Base-by-base conservation (phyloP, 92 coral and sea anemone genomes). In the Bergia puertoricense region DNA sequence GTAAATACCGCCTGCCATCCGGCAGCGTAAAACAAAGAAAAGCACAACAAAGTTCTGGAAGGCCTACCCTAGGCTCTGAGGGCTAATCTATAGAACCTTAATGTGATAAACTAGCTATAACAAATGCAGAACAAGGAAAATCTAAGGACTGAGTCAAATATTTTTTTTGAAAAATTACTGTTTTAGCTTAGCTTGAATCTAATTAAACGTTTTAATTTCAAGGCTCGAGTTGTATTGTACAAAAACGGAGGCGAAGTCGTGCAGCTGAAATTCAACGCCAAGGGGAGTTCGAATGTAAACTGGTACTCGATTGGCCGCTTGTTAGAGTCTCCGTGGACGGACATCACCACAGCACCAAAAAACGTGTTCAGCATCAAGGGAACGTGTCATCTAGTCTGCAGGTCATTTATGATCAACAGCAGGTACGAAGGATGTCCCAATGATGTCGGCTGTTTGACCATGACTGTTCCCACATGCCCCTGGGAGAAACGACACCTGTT, bases 161-260 rank as follows among this genome's bases (percentile, higher is more conserved):
- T 48, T 46, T 20, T 68, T 56, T 20, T 15, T n/a, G 37, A 40
- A 42, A 62, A 1, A 18, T 16, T 51, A 30, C 78, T 4, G 30
- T 30, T 30, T 30, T 30, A 15, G 80, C 20, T 76, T 40, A 62
- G 0, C n/a, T 39, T 3, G 8, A 39, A 76, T 76, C 14, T 76
- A 42, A 76, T 18, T 18, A 13, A 3, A n/a, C 48, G 44, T 4
- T 76, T n/a, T 11, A 16, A 13, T 16, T 76, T 76, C 8, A 15
- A 87, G 90, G 90, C 85, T 30, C 81, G 90, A 79, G 80, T 80
- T 50, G 90, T 88, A 8, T 36, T 88, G 71, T 88, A 88, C 79
- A 79, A 80, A n/a, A n/a, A 46, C 6, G 51, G 57, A 20, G 20
- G 23, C 15, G 86, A 80, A 44, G 80, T 76, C 9, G 43, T 79